Conservation (phyloP, 2,113 vertebrate genomes). For the Hoplias malabaricus region DNA sequence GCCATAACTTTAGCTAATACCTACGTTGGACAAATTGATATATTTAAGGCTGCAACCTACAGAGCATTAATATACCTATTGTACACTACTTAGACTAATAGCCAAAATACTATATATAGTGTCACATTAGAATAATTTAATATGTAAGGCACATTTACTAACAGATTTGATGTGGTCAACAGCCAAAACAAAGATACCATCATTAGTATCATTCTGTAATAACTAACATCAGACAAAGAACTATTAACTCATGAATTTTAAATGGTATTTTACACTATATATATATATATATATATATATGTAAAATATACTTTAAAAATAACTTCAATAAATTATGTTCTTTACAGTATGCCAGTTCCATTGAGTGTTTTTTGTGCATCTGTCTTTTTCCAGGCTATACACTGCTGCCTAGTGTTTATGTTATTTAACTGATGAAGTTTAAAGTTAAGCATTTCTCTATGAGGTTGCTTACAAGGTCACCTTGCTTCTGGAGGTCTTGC, state of each 20-base stretch:
- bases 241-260: neutral
- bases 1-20: too few relatives aligned
- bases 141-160: neutral
- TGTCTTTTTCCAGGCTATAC: neutral
- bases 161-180: too few relatives aligned
- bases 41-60: too few relatives aligned
- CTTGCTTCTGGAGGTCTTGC: neutral
- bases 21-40: too few relatives aligned
- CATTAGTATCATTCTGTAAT: neutral
- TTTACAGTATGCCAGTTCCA: neutral
- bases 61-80: too few relatives aligned
- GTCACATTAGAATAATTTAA: neutral
- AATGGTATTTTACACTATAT: neutral
- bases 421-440: neutral
- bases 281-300: neutral
- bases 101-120: neutral
- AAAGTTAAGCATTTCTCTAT: neutral
- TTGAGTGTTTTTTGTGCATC: neutral
- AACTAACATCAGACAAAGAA: neutral
- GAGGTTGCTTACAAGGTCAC: neutral
- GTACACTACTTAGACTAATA: too few relatives aligned
- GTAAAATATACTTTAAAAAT: neutral
- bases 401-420: neutral
- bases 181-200: neutral
- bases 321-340: conserved; percentile 18